phyloP scores from a whole-genome alignment of 2,888 invertebrate genomes.

The Hermodice carunculata region DNA sequence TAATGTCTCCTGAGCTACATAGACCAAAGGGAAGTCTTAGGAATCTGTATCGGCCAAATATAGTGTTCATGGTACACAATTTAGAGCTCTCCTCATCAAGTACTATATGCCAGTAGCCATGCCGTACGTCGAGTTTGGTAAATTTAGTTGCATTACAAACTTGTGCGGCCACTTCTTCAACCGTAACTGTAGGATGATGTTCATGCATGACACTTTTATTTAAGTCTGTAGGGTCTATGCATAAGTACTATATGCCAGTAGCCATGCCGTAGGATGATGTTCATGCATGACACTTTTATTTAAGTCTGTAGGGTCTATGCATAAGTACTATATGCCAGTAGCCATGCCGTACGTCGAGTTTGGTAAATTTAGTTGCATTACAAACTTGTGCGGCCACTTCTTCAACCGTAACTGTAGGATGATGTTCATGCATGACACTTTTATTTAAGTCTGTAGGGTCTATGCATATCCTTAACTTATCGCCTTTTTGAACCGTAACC shows the following conservation, averaged over 20 bases:
- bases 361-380: constrained; percentile 28
- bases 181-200: too few relatives aligned
- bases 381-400: constrained; percentile 32
- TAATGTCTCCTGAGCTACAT: constrained; percentile 28
- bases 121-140: too few relatives aligned
- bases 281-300: too few relatives aligned
- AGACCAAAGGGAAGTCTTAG: constrained; percentile 28
- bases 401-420: constrained; percentile 35
- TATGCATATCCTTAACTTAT: constrained; percentile 30
- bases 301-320: constrained; percentile 25
- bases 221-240: too few relatives aligned
- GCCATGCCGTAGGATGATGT: too few relatives aligned
- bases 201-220: too few relatives aligned
- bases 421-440: constrained; percentile 24
- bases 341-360: constrained; percentile 39
- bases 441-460: constrained; percentile 34
- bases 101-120: too few relatives aligned
- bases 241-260: too few relatives aligned
- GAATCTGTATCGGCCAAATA: not conserved
- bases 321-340: constrained; percentile 28
- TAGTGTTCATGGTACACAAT: not conserved
- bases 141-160: too few relatives aligned
- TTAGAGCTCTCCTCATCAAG: constrained; percentile 33
- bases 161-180: too few relatives aligned
- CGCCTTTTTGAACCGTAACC: too few relatives aligned